Evolutionary conservation across 2,797 vertebrate genomes (phyloP).

Genomic region (Epinephelus malabaricus): DNA sequence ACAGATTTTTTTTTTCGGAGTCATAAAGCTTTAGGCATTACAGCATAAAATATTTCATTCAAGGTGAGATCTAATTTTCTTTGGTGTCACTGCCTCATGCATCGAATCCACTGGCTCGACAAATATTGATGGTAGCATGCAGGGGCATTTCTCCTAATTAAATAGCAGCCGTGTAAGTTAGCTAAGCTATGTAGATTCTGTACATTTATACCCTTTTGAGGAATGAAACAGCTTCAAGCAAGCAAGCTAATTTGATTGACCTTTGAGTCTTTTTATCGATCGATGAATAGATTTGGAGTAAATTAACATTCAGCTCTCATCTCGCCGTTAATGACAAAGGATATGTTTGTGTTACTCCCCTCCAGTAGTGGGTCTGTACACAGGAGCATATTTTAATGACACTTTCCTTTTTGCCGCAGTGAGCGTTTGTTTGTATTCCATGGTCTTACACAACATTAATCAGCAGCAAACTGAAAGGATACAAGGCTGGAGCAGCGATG

Average conservation of each 20-base stretch:
- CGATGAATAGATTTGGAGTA: slow-evolving; percentile 38
- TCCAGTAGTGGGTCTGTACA: slow-evolving; percentile 9
- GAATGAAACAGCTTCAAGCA: slow-evolving; percentile 34
- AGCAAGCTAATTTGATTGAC: slow-evolving; percentile 65
- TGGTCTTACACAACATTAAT: slow-evolving; percentile 42
- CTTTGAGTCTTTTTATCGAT: slow-evolving; percentile 62
- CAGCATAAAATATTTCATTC: slow-evolving; percentile 49
- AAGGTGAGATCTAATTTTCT: slow-evolving; percentile 56
- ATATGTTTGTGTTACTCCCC: slow-evolving; percentile 42
- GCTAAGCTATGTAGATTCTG: slow-evolving; percentile 25
- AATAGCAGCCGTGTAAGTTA: slow-evolving; percentile 36
- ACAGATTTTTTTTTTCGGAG: slow-evolving; percentile 53
- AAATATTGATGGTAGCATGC: slow-evolving; percentile 43
- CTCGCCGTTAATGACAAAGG: slow-evolving; percentile 42
- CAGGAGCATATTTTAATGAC: slow-evolving; percentile 29
- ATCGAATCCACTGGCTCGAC: slow-evolving; percentile 11
- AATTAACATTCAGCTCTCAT: slow-evolving; percentile 47
- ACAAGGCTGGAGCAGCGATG: slow-evolving; percentile 13
- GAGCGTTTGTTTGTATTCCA: slow-evolving; percentile 33
- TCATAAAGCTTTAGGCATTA: slow-evolving; percentile 53
- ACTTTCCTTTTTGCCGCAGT: background rate
- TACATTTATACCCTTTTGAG: slow-evolving; percentile 43
- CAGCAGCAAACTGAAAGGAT: slow-evolving; percentile 35
- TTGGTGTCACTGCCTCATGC: slow-evolving; percentile 3
- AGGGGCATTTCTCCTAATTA: slow-evolving; percentile 57